A percentile compares a stretch with the other conserved stretches of the same genome.
These are phyloP conservation scores for Saxidomus purpurata DNA, from an alignment of 1,140 invertebrate genomes.

Conservation along the genomic window DNA sequence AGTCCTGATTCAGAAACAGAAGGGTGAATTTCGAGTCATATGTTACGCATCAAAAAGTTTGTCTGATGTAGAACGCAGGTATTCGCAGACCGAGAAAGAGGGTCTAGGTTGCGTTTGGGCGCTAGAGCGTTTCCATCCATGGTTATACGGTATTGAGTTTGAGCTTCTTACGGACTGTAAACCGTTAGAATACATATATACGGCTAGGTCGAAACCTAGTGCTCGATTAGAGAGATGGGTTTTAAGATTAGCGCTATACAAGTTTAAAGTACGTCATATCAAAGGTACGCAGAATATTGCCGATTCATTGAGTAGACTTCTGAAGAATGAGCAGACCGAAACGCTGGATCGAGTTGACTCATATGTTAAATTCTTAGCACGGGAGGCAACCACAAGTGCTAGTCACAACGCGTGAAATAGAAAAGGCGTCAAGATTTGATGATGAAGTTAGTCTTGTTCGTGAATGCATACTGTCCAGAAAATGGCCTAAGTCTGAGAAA, in stretches of 20 bases:
- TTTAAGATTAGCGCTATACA: slow-evolving; percentile 48
- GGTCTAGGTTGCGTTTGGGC: slow-evolving; percentile 83
- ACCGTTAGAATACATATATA: slow-evolving; percentile 14
- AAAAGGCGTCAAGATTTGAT: slow-evolving; percentile 42
- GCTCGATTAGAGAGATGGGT: slow-evolving; percentile 67
- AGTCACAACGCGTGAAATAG: slow-evolving; percentile 60
- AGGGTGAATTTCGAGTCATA: slow-evolving; percentile 51
- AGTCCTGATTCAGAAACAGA: slow-evolving; percentile 63
- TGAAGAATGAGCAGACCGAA: neutral
- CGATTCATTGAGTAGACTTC: slow-evolving; percentile 20
- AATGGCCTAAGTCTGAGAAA: neutral
- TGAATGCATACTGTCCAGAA: neutral
- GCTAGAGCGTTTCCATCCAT: slow-evolving; percentile 85
- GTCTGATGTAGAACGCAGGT: slow-evolving; percentile 69
- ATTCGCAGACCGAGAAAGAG: slow-evolving; percentile 85
- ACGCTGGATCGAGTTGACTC: neutral
- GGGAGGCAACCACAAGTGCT: slow-evolving; percentile 28
- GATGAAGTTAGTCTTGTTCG: slow-evolving; percentile 48
- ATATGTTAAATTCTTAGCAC: neutral
- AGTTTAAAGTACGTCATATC: slow-evolving; percentile 37
- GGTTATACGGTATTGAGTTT: slow-evolving; percentile 80
- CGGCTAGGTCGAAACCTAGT: neutral
- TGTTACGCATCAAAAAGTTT: slow-evolving; percentile 69
- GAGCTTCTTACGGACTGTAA: slow-evolving; percentile 79
- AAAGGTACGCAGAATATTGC: slow-evolving; percentile 32